A percentile compares a stretch with the other conserved stretches of the same genome.
phyloP scores from a whole-genome alignment of 2,797 vertebrate species.

The Propithecus deckenii region DNA sequence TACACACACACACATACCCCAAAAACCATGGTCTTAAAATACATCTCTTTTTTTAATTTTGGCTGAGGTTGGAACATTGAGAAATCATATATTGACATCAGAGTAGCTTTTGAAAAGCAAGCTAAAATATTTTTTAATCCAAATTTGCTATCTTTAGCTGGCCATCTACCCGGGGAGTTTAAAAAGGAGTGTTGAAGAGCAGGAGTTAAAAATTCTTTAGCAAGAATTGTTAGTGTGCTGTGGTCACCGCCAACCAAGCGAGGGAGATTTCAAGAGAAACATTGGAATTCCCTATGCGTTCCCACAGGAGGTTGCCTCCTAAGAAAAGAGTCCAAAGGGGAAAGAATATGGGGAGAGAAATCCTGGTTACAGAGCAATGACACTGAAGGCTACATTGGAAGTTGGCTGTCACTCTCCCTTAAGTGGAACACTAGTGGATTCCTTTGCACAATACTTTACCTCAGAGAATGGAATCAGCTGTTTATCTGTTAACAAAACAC shows the following conservation, averaged over 20 bases:
- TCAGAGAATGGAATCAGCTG: background rate
- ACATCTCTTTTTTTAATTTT: background rate
- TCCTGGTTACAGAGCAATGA: background rate
- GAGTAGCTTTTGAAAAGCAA: background rate
- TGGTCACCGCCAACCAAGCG: background rate
- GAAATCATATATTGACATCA: background rate
- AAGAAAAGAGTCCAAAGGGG: background rate
- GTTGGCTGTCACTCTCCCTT: background rate
- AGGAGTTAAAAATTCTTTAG: background rate
- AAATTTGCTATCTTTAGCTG: background rate
- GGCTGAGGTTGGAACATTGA: background rate
- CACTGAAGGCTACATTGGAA: background rate
- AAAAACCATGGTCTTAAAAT: background rate
- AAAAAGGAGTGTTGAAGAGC: background rate
- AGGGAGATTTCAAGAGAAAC: background rate
- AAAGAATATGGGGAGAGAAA: background rate
- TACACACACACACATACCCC: background rate
- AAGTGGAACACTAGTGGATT: background rate
- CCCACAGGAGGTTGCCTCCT: background rate
- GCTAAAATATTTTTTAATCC: background rate
- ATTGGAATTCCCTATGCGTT: background rate
- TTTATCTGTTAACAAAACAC: background rate
- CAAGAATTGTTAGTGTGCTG: background rate
- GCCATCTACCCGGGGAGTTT: background rate
- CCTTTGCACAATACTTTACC: background rate